Evolutionary conservation across 2,888 invertebrate species (phyloP).

Genomic region (Rotaria macrura): DNA sequence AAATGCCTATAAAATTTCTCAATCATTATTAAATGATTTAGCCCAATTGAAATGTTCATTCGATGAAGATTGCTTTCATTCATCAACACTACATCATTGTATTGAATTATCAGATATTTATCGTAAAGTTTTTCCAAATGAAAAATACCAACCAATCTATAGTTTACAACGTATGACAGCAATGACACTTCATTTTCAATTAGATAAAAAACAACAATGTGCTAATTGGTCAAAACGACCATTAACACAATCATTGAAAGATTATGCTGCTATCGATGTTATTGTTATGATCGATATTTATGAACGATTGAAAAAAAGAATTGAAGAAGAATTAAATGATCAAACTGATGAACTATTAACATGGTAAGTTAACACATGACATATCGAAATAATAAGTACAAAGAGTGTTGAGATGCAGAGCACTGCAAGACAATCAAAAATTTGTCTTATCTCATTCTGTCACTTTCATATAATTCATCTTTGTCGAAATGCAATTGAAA

Average conservation of each 20-base stretch:
- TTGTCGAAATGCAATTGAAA: no score
- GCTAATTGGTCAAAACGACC: conserved; percentile 13
- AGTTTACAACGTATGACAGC: conserved; percentile 12
- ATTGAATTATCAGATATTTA: background rate
- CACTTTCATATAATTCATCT: no score
- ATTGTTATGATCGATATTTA: conserved; percentile 5
- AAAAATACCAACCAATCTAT: background rate
- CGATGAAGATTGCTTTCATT: background rate
- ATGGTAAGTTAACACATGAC: background rate
- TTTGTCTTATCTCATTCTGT: no score
- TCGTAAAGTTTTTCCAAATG: background rate
- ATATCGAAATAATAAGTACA: no score
- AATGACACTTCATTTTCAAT: background rate
- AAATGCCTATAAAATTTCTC: background rate
- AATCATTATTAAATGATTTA: background rate
- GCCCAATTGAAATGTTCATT: background rate
- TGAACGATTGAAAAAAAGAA: background rate
- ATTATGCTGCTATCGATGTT: background rate
- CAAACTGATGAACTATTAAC: background rate
- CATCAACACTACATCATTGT: background rate
- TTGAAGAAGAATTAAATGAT: background rate
- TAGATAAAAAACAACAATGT: conserved; percentile 15
- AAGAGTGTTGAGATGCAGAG: no score
- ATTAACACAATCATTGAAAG: background rate
- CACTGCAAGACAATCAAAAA: no score